A percentile compares a stretch with the other conserved stretches of the same genome.
Conservation (phyloP, 1,140 invertebrate genomes). For the Popillia japonica region DNA sequence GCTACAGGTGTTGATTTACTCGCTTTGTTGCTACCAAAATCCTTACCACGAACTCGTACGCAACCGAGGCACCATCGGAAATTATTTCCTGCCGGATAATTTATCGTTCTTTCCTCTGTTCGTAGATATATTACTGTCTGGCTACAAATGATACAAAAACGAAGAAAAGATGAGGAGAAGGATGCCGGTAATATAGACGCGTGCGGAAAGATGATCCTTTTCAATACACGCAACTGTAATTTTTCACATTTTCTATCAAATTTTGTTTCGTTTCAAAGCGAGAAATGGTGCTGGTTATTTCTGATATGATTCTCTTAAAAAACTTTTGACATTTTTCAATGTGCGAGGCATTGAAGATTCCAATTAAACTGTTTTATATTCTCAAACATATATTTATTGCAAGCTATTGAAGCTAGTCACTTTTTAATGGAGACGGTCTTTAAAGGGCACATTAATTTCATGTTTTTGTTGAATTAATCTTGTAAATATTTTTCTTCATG, state of each 20-base stretch:
- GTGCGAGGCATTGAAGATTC: neutral
- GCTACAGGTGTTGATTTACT: slow-evolving; percentile 13
- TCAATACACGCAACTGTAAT: neutral
- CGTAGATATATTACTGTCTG: slow-evolving; percentile 9
- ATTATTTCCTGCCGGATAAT: neutral
- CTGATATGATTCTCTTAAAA: too few relatives aligned
- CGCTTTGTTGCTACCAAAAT: slow-evolving; percentile 9
- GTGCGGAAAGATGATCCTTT: neutral
- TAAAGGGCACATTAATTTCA: too few relatives aligned
- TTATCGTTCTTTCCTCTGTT: neutral
- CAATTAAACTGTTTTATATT: neutral
- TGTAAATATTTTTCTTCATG: too few relatives aligned
- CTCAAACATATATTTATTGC: too few relatives aligned
- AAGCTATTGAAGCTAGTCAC: too few relatives aligned
- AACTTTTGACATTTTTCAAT: neutral
- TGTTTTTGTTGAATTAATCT: too few relatives aligned
- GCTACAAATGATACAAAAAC: neutral
- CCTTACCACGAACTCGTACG: neutral
- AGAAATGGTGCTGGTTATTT: too few relatives aligned
- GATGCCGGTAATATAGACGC: neutral
- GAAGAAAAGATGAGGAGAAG: neutral
- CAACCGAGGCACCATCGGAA: neutral
- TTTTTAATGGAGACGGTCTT: too few relatives aligned
- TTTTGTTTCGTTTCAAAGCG: neutral
- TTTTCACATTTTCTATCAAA: neutral